Conservation (phyloP, 2,888 invertebrate genomes). For the Branchinecta sandiegonensis region DNA sequence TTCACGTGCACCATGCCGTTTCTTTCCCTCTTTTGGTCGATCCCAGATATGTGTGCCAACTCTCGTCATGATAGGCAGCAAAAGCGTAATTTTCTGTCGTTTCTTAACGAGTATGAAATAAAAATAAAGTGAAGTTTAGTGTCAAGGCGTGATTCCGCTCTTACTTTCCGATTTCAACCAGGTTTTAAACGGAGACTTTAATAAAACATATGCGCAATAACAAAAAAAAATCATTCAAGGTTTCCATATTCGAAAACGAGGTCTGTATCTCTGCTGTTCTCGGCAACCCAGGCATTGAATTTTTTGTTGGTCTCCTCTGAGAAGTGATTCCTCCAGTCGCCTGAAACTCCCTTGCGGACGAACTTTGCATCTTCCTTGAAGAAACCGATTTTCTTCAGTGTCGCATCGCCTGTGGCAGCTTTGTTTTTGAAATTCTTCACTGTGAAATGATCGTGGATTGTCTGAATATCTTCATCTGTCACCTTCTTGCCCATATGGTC, state of each 20-base stretch:
- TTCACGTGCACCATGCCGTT: too few species aligned
- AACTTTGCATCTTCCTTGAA: constrained; percentile 17
- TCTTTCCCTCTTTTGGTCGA: too few species aligned
- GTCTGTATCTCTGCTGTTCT: constrained; percentile 8
- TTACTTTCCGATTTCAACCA: too few species aligned
- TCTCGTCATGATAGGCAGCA: too few species aligned
- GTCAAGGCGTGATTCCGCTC: too few species aligned
- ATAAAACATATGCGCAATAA: too few species aligned
- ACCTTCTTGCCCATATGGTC: constrained; percentile 32
- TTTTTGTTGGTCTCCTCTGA: constrained; percentile 26
- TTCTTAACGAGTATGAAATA: too few species aligned
- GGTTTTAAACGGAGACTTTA: too few species aligned
- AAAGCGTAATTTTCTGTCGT: too few species aligned
- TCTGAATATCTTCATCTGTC: constrained; percentile 31
- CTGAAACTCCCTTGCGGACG: constrained; percentile 32
- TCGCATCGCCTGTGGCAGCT: constrained; percentile 33
- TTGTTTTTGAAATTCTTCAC: constrained; percentile 38
- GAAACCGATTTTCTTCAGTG: constrained; percentile 11
- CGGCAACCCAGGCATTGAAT: background rate
- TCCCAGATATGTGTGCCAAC: too few species aligned
- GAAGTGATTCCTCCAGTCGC: constrained; percentile 36
- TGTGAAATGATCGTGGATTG: constrained; percentile 34
- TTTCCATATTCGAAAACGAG: constrained; percentile 15
- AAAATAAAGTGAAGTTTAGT: too few species aligned
- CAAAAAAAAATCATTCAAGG: constrained; percentile 16